These are phyloP conservation scores for Pandemis corylana DNA, from an alignment of 2,888 invertebrate genomes.

Conservation along the genomic window DNA sequence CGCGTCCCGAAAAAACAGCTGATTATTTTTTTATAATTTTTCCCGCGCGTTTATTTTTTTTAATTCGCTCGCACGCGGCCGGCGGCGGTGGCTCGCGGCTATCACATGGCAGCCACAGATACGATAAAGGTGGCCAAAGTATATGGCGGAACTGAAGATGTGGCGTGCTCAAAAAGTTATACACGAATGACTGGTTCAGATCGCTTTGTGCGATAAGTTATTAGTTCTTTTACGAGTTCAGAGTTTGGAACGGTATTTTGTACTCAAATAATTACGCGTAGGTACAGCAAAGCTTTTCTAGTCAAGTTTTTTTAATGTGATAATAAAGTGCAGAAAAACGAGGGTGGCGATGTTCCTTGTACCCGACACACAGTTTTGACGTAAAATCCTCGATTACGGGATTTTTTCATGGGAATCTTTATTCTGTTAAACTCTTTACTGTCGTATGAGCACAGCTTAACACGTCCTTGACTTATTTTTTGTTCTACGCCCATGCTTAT, in stretches of 20 bases:
- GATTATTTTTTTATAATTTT: slow-evolving; percentile 41
- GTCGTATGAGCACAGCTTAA: too few species aligned
- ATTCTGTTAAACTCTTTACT: too few species aligned
- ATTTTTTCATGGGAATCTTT: too few species aligned
- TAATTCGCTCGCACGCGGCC: slow-evolving; percentile 57
- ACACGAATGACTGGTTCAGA: slow-evolving; percentile 32
- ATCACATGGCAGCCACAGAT: slow-evolving; percentile 77
- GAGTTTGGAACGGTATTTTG: slow-evolving; percentile 7
- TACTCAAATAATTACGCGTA: neutral
- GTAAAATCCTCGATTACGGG: too few species aligned
- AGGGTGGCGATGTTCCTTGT: too few species aligned
- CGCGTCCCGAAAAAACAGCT: slow-evolving; percentile 25
- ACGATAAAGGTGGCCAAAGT: slow-evolving; percentile 62
- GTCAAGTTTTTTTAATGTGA: too few species aligned
- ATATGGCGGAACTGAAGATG: slow-evolving; percentile 33
- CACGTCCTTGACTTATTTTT: too few species aligned
- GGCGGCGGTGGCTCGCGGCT: slow-evolving; percentile 79
- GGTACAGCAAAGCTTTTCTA: too few species aligned
- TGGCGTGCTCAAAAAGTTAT: slow-evolving; percentile 25
- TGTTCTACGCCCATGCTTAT: too few species aligned
- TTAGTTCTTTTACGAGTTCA: slow-evolving; percentile 15
- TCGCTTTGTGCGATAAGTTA: slow-evolving; percentile 12
- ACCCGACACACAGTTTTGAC: too few species aligned
- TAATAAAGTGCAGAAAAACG: too few species aligned
- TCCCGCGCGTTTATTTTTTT: slow-evolving; percentile 58